A percentile compares a stretch with the other conserved stretches of the same genome.
These are phyloP conservation scores for Branchellion lobata DNA, from an alignment of 2,888 invertebrate species.

Conservation along the genomic window DNA sequence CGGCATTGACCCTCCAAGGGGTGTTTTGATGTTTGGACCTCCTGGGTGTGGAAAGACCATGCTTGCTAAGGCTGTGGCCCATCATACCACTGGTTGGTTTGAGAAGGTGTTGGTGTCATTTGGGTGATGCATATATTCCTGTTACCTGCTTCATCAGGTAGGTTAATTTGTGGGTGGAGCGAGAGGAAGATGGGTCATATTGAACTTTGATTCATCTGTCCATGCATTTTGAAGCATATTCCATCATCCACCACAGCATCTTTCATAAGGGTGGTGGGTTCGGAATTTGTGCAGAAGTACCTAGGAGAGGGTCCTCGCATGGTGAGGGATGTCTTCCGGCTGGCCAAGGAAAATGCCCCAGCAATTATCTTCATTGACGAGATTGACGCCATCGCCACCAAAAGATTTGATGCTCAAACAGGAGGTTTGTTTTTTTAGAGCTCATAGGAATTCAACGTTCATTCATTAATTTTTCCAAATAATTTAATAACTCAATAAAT, in stretches of 20 bases:
- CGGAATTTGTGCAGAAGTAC: slow-evolving; percentile 99
- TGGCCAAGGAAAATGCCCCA: slow-evolving; percentile 98
- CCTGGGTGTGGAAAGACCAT: slow-evolving; percentile 98
- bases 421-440: slow-evolving; percentile 69
- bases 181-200: too few species aligned
- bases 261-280: slow-evolving; percentile 96
- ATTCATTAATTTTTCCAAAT: not conserved
- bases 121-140: not conserved
- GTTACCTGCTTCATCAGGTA: not conserved
- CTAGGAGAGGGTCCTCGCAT: slow-evolving; percentile 97
- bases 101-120: not conserved
- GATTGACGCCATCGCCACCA: slow-evolving; percentile 99
- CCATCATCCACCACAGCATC: too few species aligned
- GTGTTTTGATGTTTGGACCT: slow-evolving; percentile 98
- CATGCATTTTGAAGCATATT: too few species aligned
- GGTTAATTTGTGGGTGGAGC: not conserved
- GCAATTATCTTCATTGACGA: slow-evolving; percentile 99
- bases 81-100: slow-evolving; percentile 83
- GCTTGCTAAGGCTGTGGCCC: slow-evolving; percentile 97
- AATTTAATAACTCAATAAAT: not conserved
- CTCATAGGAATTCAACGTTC: slow-evolving; percentile 9
- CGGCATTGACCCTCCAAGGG: slow-evolving; percentile 96
- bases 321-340: slow-evolving; percentile 97
- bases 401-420: slow-evolving; percentile 96
- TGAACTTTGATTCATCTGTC: too few species aligned